These are phyloP conservation scores for Camelus dromedarius DNA, from an alignment of 2,113 vertebrate genomes.

Conservation along the genomic window DNA sequence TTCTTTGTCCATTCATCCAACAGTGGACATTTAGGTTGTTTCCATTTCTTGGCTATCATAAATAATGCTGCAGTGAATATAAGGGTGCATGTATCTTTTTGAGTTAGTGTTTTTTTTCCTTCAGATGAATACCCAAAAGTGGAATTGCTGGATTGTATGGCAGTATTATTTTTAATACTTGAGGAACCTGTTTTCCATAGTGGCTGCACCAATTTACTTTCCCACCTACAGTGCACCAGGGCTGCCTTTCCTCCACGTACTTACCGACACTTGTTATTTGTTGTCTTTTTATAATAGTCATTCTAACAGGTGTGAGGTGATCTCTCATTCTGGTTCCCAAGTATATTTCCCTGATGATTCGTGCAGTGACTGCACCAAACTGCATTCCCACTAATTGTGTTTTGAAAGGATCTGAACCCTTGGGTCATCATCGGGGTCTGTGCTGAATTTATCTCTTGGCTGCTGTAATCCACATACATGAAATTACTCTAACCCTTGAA, in stretches of 20 bases:
- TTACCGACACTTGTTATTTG: not conserved
- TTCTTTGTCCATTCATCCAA: not conserved
- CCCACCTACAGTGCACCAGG: not conserved
- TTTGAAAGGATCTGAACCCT: not conserved
- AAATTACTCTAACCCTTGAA: not conserved
- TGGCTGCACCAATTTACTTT: not conserved
- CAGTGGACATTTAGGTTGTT: not conserved
- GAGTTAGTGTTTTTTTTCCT: not conserved
- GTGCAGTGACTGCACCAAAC: not conserved
- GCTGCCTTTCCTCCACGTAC: not conserved
- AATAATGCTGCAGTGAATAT: not conserved
- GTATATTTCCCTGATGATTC: not conserved
- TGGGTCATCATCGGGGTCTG: not conserved
- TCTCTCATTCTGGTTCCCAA: not conserved
- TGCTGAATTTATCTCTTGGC: not conserved
- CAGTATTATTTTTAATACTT: not conserved
- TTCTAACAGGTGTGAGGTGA: not conserved
- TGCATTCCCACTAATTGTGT: not conserved
- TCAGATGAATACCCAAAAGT: not conserved
- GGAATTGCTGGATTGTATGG: not conserved
- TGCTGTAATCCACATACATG: not conserved
- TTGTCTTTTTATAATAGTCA: not conserved
- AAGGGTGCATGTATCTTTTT: not conserved
- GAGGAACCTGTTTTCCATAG: not conserved
- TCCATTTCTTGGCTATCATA: not conserved